Percentiles rank a stretch among this genome's conserved stretches.
These are phyloP conservation scores for Lophura nycthemera DNA, from an alignment of 2,113 vertebrate genomes.

Conservation along the genomic window DNA sequence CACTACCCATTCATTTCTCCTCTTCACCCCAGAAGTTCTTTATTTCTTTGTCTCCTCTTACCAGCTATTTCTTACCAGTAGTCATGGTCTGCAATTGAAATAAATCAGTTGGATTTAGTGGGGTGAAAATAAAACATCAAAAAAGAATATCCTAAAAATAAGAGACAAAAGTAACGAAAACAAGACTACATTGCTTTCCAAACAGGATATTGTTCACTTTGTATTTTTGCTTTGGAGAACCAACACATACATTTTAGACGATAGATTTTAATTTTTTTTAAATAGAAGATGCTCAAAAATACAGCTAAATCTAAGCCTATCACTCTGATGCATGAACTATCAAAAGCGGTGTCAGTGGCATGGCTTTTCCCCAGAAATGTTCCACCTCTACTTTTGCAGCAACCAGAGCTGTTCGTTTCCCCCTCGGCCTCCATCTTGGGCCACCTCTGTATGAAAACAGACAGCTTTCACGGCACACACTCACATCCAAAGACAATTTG, in stretches of 20 bases:
- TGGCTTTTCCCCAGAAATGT: background rate
- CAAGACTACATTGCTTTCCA: background rate
- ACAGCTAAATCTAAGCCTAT: background rate
- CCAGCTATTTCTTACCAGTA: background rate
- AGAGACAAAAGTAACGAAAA: background rate
- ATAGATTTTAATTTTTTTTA: background rate
- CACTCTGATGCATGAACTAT: background rate
- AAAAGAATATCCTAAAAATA: background rate
- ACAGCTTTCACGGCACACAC: constrained; percentile 21
- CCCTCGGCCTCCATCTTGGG: constrained; percentile 21
- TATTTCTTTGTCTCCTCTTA: background rate
- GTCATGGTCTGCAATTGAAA: background rate
- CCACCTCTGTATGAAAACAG: constrained; percentile 42
- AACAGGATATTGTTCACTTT: background rate
- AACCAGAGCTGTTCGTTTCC: background rate
- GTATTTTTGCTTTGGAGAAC: background rate
- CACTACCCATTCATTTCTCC: background rate
- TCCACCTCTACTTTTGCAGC: background rate
- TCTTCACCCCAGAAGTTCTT: background rate
- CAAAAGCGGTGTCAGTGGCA: background rate
- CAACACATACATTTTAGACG: background rate
- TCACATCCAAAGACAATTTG: constrained; percentile 44
- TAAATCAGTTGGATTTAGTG: background rate
- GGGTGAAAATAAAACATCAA: background rate
- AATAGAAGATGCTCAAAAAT: background rate